phyloP scores from a whole-genome alignment of 2,113 vertebrate genomes.

The Oxygymnocypris stewartii region DNA sequence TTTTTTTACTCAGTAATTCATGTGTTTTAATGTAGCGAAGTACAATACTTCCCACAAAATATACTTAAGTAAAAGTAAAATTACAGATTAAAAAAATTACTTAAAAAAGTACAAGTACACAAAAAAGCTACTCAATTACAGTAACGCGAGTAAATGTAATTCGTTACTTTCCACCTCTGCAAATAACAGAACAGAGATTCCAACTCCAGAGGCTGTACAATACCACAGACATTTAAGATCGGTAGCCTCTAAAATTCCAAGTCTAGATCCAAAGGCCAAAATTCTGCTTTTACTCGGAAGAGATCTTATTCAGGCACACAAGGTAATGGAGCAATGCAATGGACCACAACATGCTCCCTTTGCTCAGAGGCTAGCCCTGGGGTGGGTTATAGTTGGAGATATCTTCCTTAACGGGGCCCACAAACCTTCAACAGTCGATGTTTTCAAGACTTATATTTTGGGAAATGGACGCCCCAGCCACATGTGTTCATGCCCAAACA shows the following conservation, averaged over 20 bases:
- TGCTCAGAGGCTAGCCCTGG: neutral
- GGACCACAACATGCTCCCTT: neutral
- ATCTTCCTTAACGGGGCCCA: too few species aligned
- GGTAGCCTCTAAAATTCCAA: neutral
- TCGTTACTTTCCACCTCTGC: too few species aligned
- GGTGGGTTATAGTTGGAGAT: neutral
- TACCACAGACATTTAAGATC: neutral
- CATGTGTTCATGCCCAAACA: neutral
- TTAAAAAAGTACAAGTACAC: too few species aligned
- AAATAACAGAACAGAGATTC: neutral
- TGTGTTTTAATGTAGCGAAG: too few species aligned
- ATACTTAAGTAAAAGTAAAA: too few species aligned
- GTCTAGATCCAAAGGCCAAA: neutral
- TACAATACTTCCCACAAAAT: too few species aligned
- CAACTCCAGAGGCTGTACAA: neutral
- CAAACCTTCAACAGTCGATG: neutral
- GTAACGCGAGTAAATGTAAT: too few species aligned
- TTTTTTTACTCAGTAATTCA: too few species aligned
- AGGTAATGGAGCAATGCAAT: neutral
- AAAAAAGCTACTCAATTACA: too few species aligned
- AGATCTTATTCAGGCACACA: neutral
- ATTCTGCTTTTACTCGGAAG: slow-evolving; percentile 8
- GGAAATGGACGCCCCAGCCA: neutral
- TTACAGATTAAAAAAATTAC: too few species aligned
- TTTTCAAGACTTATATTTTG: neutral